phyloP scores from a whole-genome alignment of 2,113 vertebrate genomes.

The Daubentonia madagascariensis region DNA sequence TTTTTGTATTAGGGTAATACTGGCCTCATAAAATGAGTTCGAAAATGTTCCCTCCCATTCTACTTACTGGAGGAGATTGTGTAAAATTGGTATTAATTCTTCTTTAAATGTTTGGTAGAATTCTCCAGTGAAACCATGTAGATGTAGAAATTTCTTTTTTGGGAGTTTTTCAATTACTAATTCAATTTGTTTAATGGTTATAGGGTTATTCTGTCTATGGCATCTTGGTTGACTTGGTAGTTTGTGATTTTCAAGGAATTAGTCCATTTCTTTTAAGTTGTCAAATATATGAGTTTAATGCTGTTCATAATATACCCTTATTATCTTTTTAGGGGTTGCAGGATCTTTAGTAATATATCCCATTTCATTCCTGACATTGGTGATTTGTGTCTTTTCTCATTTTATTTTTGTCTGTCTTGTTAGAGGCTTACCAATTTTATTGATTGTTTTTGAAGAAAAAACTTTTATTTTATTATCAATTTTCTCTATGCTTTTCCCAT shows the following conservation, averaged over 20 bases:
- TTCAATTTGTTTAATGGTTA: neutral
- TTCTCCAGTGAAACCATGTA: neutral
- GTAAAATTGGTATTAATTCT: neutral
- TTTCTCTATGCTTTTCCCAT: neutral
- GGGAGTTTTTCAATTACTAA: neutral
- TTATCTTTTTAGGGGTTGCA: neutral
- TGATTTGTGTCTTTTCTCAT: neutral
- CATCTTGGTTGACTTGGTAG: neutral
- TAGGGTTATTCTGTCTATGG: neutral
- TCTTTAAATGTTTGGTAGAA: neutral
- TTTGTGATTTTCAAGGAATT: neutral
- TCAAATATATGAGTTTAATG: neutral
- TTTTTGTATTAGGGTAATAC: neutral
- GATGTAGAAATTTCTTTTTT: neutral
- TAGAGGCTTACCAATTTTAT: neutral
- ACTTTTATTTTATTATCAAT: neutral
- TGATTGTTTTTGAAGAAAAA: neutral
- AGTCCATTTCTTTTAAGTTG: neutral
- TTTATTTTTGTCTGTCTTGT: neutral
- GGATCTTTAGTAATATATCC: neutral
- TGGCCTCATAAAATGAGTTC: neutral
- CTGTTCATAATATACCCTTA: neutral
- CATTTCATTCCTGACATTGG: neutral
- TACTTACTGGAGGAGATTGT: neutral
- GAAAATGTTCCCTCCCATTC: neutral